These are phyloP conservation scores for Tigriopus japonicus DNA, from an alignment of 1,140 invertebrate species.

Conservation along the genomic window DNA sequence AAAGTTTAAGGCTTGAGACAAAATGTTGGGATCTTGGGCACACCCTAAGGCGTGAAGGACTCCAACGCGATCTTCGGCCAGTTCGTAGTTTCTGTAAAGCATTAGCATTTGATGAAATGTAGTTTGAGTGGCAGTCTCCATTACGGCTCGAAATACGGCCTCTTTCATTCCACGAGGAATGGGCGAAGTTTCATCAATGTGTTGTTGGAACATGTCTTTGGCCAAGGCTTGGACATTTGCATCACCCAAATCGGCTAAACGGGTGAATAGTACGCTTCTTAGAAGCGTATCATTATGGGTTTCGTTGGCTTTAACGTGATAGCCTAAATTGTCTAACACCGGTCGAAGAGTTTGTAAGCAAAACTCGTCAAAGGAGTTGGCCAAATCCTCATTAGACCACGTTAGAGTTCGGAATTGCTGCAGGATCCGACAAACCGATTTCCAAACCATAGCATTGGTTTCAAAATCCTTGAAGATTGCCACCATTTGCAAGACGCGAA, in stretches of 20 bases:
- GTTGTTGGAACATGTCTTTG: not conserved
- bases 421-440: not conserved
- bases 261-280: not conserved
- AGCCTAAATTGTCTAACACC: not conserved
- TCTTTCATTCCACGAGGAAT: not conserved
- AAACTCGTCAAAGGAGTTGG: not conserved
- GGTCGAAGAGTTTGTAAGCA: not conserved
- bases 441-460: conserved; percentile 1
- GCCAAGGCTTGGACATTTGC: not conserved
- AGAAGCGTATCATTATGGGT: not conserved
- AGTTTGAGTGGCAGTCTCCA: not conserved
- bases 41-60: conserved; percentile 60
- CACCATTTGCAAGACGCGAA: conserved; percentile 1
- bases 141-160: not conserved
- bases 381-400: too few species aligned
- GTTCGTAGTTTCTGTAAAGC: conserved; percentile 61
- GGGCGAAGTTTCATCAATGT: not conserved
- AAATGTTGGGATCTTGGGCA: conserved; percentile 38
- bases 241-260: not conserved
- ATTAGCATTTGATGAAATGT: not conserved
- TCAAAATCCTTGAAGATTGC: not conserved
- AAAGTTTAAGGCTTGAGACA: conserved; percentile 65
- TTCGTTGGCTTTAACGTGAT: not conserved
- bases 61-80: conserved; percentile 81
- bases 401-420: not conserved